Conservation (phyloP, 2,888 invertebrate species). For the Phengaris alcon region DNA sequence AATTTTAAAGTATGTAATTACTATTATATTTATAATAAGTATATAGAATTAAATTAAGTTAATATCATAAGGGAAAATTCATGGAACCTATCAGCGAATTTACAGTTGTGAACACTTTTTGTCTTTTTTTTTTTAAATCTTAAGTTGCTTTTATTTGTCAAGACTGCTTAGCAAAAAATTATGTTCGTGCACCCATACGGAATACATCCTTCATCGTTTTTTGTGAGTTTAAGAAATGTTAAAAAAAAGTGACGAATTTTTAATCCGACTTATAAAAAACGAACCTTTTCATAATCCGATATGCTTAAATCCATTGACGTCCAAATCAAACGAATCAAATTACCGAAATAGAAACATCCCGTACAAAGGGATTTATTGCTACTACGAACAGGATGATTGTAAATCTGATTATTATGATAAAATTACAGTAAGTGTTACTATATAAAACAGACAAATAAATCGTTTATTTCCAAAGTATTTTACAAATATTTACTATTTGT, state of each 20-base stretch:
- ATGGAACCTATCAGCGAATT: background rate
- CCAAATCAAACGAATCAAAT: slow-evolving; percentile 42
- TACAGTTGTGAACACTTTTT: background rate
- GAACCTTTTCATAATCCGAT: slow-evolving; percentile 35
- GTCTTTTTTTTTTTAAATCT: background rate
- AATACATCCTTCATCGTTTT: slow-evolving; percentile 5
- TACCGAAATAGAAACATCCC: slow-evolving; percentile 43
- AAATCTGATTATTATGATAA: background rate
- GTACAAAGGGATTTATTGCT: slow-evolving; percentile 30
- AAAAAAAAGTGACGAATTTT: slow-evolving; percentile 28
- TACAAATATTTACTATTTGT: too few relatives aligned
- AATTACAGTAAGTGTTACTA: too few relatives aligned
- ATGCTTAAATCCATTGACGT: slow-evolving; percentile 38
- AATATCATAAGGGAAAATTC: background rate
- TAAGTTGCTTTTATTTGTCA: background rate
- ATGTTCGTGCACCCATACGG: background rate
- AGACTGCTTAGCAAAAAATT: background rate
- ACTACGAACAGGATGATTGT: slow-evolving; percentile 30
- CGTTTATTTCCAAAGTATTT: too few relatives aligned
- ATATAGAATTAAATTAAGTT: too few relatives aligned
- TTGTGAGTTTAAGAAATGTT: slow-evolving; percentile 17
- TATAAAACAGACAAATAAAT: too few relatives aligned
- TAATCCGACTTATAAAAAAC: slow-evolving; percentile 33
- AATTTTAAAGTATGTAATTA: background rate
- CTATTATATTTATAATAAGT: too few relatives aligned